phyloP scores from a whole-genome alignment of 2,797 vertebrate species.

The Hozukius guyotensis region DNA sequence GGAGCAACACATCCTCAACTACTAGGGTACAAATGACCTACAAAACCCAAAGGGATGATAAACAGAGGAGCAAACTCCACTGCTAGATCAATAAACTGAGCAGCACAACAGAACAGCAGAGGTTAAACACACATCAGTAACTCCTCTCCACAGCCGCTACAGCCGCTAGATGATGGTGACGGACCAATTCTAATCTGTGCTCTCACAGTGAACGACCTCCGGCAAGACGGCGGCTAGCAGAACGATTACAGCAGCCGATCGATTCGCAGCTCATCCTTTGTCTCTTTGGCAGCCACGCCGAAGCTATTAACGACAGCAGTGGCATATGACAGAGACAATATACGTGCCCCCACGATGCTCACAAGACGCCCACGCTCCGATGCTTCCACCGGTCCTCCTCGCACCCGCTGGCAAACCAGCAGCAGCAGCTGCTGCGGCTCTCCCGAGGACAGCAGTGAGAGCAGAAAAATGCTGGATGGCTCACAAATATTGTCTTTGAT shows the following conservation, averaged over 20 bases:
- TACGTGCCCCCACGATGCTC: slow-evolving; percentile 18
- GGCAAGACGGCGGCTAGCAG: background rate
- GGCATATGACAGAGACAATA: slow-evolving; percentile 49
- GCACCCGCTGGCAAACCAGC: slow-evolving; percentile 17
- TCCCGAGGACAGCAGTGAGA: slow-evolving; percentile 10
- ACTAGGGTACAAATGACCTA: background rate
- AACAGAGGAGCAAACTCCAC: background rate
- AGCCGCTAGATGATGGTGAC: background rate
- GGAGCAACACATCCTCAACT: background rate
- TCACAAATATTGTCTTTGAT: slow-evolving; percentile 18
- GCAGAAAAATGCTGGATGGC: slow-evolving; percentile 1
- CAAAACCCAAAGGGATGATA: background rate
- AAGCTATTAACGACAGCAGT: slow-evolving; percentile 38
- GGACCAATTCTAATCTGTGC: background rate
- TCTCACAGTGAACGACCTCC: slow-evolving; percentile 18
- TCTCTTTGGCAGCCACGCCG: slow-evolving; percentile 23
- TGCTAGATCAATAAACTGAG: background rate
- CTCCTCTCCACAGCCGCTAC: background rate
- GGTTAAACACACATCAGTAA: slow-evolving; percentile 1
- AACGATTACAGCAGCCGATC: background rate
- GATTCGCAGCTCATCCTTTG: slow-evolving; percentile 12
- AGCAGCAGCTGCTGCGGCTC: slow-evolving; percentile 12
- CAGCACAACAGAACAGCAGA: background rate
- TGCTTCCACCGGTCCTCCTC: slow-evolving; percentile 21
- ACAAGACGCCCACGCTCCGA: slow-evolving; percentile 24